These are phyloP conservation scores for Nannobrachium achirus DNA, from an alignment of 2,113 vertebrate species.

Conservation along the genomic window DNA sequence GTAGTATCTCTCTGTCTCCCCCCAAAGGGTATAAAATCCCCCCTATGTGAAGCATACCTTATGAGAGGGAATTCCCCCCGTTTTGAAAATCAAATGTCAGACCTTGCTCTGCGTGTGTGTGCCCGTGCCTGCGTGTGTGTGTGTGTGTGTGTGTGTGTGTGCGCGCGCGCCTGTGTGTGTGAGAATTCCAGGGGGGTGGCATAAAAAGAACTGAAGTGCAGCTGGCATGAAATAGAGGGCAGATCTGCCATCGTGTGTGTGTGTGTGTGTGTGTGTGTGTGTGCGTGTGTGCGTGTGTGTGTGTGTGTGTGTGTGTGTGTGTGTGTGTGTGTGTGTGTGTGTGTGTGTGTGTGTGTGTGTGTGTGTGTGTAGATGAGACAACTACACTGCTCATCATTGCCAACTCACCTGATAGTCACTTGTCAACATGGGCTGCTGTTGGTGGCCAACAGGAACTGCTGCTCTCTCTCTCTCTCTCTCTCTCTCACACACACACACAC, in stretches of 20 bases:
- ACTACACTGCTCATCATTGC: constrained; percentile 27
- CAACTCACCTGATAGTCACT: constrained; percentile 1
- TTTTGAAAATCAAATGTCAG: no score
- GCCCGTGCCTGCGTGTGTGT: not conserved
- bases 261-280: no score
- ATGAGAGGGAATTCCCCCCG: no score
- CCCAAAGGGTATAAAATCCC: no score
- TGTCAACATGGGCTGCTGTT: not conserved
- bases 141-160: constrained; percentile 44
- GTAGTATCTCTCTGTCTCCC: no score
- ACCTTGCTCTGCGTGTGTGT: no score
- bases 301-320: not conserved
- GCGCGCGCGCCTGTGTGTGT: constrained; percentile 10
- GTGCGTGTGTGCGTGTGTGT: no score
- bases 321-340: not conserved
- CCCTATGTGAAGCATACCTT: no score
- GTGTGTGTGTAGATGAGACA: constrained; percentile 6
- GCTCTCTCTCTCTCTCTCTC: constrained; percentile 17
- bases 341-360: constrained; percentile 15
- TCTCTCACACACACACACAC: constrained; percentile 18
- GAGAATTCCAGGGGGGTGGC: constrained; percentile 13
- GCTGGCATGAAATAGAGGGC: not conserved
- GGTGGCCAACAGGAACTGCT: constrained; percentile 7
- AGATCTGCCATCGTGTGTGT: not conserved
- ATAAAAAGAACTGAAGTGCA: constrained; percentile 31